Percentiles rank a stretch among this genome's conserved stretches.
Evolutionary conservation across 2,888 invertebrate genomes (phyloP).

Genomic region (Netelia melanura): DNA sequence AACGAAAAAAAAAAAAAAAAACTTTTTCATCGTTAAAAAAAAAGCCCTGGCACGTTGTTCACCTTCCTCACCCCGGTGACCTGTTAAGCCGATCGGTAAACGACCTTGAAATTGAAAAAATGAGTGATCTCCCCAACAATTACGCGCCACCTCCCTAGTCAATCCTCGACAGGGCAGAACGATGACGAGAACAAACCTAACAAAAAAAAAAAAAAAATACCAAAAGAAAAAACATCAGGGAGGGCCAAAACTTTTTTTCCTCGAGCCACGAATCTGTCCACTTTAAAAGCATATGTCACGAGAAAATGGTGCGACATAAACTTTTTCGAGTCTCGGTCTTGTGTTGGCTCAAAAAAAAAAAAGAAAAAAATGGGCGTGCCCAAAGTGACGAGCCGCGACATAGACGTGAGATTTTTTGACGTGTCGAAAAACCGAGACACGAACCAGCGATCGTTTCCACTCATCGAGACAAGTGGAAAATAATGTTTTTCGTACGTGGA

Average conservation of each 20-base stretch:
- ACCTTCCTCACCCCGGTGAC: too few species aligned
- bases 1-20: too few species aligned
- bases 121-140: too few species aligned
- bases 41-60: too few species aligned
- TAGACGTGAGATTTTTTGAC: slow-evolving; percentile 39
- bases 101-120: too few species aligned
- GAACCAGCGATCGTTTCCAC: slow-evolving; percentile 26
- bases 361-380: slow-evolving; percentile 31
- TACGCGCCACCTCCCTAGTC: too few species aligned
- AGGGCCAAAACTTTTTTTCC: slow-evolving; percentile 18
- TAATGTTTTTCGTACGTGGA: neutral
- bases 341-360: slow-evolving; percentile 1
- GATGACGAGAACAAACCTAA: slow-evolving; percentile 9
- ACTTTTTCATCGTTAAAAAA: too few species aligned
- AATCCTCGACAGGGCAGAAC: too few species aligned
- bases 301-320: slow-evolving; percentile 10
- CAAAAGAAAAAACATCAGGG: slow-evolving; percentile 5
- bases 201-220: neutral
- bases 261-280: slow-evolving; percentile 25
- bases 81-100: too few species aligned
- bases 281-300: slow-evolving; percentile 43
- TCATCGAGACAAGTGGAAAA: slow-evolving; percentile 23
- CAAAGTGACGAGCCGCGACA: slow-evolving; percentile 6
- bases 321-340: slow-evolving; percentile 3
- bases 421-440: neutral